Conservation (phyloP, 2,888 invertebrate genomes). For the Calameuta filiformis region DNA sequence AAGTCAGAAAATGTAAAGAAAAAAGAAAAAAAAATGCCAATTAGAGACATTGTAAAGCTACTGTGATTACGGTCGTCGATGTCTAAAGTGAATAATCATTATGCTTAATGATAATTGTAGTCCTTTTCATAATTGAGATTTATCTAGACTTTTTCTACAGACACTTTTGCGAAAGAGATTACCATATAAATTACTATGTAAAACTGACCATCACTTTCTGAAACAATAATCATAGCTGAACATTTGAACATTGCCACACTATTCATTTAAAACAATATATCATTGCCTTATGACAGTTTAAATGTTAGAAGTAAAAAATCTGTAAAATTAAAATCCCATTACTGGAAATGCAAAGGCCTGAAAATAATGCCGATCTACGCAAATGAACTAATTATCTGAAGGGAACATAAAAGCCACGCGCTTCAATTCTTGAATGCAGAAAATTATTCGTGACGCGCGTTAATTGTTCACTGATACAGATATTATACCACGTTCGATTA, state of each 20-base stretch:
- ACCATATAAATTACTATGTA: background rate
- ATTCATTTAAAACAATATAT: background rate
- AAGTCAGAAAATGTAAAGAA: background rate
- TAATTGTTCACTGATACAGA: background rate
- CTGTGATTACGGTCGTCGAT: background rate
- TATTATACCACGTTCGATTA: background rate
- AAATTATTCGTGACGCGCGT: background rate
- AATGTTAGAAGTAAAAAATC: background rate
- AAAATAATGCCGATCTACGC: background rate
- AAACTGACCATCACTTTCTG: background rate
- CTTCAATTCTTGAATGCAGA: background rate
- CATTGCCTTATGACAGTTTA: background rate
- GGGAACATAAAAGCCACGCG: background rate
- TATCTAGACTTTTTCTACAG: background rate
- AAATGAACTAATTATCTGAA: background rate
- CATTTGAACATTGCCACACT: background rate
- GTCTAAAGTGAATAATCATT: no score
- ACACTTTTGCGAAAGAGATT: background rate
- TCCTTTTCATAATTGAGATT: background rate
- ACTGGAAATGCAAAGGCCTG: background rate
- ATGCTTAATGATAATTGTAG: background rate
- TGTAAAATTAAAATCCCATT: background rate
- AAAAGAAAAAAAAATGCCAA: background rate
- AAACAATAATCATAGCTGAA: background rate
- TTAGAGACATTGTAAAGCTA: background rate